phyloP scores from a whole-genome alignment of 1,140 invertebrate genomes.

The Meloidogyne floridensis region DNA sequence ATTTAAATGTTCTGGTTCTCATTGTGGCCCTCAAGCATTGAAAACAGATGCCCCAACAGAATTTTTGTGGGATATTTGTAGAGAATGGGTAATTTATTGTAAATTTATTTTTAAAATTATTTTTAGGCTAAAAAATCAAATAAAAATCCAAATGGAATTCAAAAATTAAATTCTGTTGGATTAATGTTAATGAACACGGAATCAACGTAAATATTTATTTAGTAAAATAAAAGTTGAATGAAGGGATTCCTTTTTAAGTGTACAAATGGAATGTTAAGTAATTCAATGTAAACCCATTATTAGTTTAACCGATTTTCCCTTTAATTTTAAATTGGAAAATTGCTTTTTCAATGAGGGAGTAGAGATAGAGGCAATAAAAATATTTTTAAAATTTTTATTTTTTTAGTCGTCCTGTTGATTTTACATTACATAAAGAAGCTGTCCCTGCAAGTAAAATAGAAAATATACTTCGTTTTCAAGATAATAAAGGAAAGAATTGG shows the following conservation, averaged over 20 bases:
- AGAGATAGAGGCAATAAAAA: not conserved
- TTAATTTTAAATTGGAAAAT: too few species aligned
- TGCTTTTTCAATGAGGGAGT: not conserved
- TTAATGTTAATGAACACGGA: not conserved
- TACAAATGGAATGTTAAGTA: too few species aligned
- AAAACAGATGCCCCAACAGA: conserved; percentile 88
- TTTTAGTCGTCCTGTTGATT: conserved; percentile 54
- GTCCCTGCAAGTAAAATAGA: conserved; percentile 43
- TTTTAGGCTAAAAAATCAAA: not conserved
- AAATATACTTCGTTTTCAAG: conserved; percentile 58
- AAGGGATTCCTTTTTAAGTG: too few species aligned
- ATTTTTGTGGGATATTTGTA: conserved; percentile 77
- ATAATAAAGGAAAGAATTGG: conserved; percentile 65
- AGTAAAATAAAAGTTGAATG: too few species aligned
- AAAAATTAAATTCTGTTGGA: conserved; percentile 1
- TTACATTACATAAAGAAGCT: conserved; percentile 50
- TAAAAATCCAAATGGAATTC: not conserved
- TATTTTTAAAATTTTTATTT: not conserved
- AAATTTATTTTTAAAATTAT: not conserved
- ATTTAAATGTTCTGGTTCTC: conserved; percentile 86
- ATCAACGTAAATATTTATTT: not conserved
- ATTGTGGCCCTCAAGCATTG: conserved; percentile 81
- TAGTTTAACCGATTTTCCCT: too few species aligned
- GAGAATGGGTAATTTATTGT: conserved; percentile 12
- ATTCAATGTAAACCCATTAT: too few species aligned